Evolutionary conservation across 1,140 invertebrate genomes (phyloP).

Genomic region (Andricus grossulariae): DNA sequence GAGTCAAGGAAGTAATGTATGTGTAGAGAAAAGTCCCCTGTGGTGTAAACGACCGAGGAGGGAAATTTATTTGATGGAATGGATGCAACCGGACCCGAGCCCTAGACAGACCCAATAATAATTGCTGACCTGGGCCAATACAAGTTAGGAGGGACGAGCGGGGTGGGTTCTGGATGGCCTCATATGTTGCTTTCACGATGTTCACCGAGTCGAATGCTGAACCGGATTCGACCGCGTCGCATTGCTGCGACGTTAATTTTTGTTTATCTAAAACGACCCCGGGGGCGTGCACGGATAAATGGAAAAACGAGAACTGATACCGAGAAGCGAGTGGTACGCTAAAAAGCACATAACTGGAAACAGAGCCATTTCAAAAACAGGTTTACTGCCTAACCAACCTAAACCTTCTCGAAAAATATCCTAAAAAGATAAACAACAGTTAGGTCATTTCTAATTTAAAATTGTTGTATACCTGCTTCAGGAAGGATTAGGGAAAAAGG

Average conservation of each 20-base stretch:
- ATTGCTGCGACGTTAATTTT: conserved; percentile 8
- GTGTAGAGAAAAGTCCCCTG: background rate
- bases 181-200: conserved; percentile 9
- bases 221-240: conserved; percentile 21
- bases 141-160: background rate
- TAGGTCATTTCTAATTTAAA: conserved; percentile 11
- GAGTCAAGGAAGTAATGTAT: background rate
- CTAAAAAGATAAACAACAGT: background rate
- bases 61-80: conserved; percentile 2
- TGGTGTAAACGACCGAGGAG: background rate
- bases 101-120: conserved; percentile 10
- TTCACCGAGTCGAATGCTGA: background rate
- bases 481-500: too few species aligned
- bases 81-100: background rate
- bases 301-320: conserved; percentile 28
- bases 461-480: too few species aligned
- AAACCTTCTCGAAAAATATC: conserved; percentile 6
- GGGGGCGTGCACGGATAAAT: conserved; percentile 27
- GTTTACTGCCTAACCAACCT: background rate
- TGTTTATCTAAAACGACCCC: conserved; percentile 28
- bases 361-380: conserved; percentile 19
- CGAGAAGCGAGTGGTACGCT: conserved; percentile 5
- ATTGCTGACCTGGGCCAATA: conserved; percentile 42
- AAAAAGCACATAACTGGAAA: background rate
- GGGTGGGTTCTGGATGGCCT: background rate